Conservation (phyloP, 2,113 vertebrate genomes). For the Engystomops pustulosus region DNA sequence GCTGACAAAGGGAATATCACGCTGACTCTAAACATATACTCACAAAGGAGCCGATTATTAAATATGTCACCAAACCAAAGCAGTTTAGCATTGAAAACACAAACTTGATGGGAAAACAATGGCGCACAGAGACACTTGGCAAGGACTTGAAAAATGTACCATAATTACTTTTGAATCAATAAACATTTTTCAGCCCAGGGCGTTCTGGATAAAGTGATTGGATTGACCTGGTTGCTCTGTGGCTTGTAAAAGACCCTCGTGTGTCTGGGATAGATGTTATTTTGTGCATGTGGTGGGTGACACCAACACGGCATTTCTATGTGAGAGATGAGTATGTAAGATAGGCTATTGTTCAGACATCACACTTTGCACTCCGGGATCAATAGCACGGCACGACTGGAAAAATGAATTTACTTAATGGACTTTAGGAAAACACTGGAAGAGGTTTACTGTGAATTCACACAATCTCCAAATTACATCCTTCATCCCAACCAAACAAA, state of each 20-base stretch:
- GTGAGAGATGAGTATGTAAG: slow-evolving; percentile 15
- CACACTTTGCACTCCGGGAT: neutral
- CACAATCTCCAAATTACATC: too few species aligned
- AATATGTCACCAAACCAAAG: slow-evolving; percentile 56
- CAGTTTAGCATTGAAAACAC: slow-evolving; percentile 54
- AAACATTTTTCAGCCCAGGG: slow-evolving; percentile 50
- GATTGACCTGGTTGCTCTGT: slow-evolving; percentile 15
- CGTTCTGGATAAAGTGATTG: slow-evolving; percentile 37
- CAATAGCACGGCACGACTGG: slow-evolving; percentile 33
- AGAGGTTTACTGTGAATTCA: too few species aligned
- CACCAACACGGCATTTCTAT: slow-evolving; percentile 51
- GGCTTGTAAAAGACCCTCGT: slow-evolving; percentile 57
- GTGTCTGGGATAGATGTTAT: slow-evolving; percentile 34
- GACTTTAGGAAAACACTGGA: neutral
- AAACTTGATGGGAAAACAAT: slow-evolving; percentile 57
- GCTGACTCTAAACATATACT: slow-evolving; percentile 54
- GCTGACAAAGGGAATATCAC: slow-evolving; percentile 57
- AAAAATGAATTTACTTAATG: slow-evolving; percentile 16
- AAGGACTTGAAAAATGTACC: slow-evolving; percentile 54
- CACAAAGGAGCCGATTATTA: slow-evolving; percentile 57
- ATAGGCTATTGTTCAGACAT: neutral
- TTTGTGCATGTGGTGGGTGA: slow-evolving; percentile 20
- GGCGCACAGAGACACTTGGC: slow-evolving; percentile 46
- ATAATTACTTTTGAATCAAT: slow-evolving; percentile 56
- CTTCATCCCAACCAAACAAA: too few species aligned